phyloP scores from a whole-genome alignment of 2,888 invertebrate species.

The Drosophila putrida region DNA sequence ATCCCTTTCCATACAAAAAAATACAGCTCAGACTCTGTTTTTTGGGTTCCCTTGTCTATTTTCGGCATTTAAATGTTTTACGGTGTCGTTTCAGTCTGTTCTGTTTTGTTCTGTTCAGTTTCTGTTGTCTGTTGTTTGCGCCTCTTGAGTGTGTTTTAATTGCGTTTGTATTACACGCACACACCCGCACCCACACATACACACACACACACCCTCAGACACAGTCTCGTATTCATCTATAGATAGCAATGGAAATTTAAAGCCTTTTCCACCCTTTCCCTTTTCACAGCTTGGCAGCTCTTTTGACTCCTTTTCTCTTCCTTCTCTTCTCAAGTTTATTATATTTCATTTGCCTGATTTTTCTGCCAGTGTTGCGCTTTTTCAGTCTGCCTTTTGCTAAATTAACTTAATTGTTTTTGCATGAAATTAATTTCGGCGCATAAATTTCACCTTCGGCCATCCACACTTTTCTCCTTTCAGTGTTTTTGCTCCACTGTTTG shows the following conservation, averaged over 20 bases:
- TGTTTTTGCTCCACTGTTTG: background rate
- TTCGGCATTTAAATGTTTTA: constrained; percentile 79
- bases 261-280: constrained; percentile 55
- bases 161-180: constrained; percentile 79
- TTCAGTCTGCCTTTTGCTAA: constrained; percentile 69
- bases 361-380: constrained; percentile 72
- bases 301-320: constrained; percentile 13
- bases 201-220: constrained; percentile 32
- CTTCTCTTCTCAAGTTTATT: constrained; percentile 64
- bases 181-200: constrained; percentile 42
- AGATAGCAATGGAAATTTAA: constrained; percentile 74
- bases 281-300: constrained; percentile 48
- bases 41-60: constrained; percentile 68
- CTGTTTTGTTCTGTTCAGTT: constrained; percentile 18
- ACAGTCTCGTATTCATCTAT: constrained; percentile 32
- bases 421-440: constrained; percentile 80
- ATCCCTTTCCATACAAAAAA: too few species aligned
- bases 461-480: constrained; percentile 4
- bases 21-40: constrained; percentile 8
- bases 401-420: constrained; percentile 82
- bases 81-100: constrained; percentile 66
- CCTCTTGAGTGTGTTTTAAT: constrained; percentile 80
- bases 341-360: constrained; percentile 79
- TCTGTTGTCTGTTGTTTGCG: constrained; percentile 74
- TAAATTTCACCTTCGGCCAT: constrained; percentile 77